phyloP scores from a whole-genome alignment of 2,113 vertebrate genomes.

The Tetrao urogallus region DNA sequence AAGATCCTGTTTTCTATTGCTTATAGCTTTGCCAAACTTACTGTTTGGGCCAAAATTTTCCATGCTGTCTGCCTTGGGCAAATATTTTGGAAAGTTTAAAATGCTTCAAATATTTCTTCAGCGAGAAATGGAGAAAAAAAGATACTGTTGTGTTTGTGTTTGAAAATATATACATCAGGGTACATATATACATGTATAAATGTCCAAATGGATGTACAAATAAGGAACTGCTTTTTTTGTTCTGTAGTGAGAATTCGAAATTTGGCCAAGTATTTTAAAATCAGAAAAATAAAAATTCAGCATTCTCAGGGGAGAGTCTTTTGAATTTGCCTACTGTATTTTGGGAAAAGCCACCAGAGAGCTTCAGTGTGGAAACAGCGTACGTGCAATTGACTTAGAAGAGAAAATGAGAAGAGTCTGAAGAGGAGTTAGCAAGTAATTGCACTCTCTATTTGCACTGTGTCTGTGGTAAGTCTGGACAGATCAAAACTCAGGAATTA shows the following conservation, averaged over 20 bases:
- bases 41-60: conserved; percentile 28
- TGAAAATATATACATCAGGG: not conserved
- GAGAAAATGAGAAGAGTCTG: not conserved
- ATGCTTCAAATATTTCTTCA: not conserved
- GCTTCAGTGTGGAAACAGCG: not conserved
- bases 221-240: not conserved
- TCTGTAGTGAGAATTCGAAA: not conserved
- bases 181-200: too few species aligned
- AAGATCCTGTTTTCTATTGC: conserved; percentile 14
- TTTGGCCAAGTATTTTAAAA: not conserved
- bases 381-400: not conserved
- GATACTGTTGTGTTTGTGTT: not conserved
- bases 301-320: not conserved
- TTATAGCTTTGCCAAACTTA: conserved; percentile 35
- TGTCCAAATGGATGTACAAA: too few species aligned
- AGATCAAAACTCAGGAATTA: not conserved
- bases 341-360: not conserved
- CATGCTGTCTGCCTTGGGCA: conserved; percentile 1
- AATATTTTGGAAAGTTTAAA: conserved; percentile 23
- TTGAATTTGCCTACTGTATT: not conserved
- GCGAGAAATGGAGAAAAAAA: not conserved
- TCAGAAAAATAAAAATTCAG: not conserved
- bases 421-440: not conserved
- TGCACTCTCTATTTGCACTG: not conserved
- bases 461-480: not conserved